These are phyloP conservation scores for Ariopsis seemanni DNA, from an alignment of 2,113 vertebrate genomes.

Conservation along the genomic window DNA sequence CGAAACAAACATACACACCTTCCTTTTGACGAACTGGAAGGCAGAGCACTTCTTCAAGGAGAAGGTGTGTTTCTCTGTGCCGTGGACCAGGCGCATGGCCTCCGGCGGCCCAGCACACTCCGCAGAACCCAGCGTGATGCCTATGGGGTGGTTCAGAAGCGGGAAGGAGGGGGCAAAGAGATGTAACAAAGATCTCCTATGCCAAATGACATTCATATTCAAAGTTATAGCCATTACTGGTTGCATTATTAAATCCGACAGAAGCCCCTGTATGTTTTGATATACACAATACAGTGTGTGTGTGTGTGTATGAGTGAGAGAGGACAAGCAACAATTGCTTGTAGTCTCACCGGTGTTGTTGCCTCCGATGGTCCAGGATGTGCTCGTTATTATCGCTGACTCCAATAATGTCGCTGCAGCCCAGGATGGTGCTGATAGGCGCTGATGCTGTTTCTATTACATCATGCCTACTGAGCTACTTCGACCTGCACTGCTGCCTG, in stretches of 20 bases:
- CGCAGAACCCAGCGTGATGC: constrained; percentile 75
- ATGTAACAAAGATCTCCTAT: constrained; percentile 4
- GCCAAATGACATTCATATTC: not conserved
- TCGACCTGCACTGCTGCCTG: constrained; percentile 33
- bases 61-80: constrained; percentile 93
- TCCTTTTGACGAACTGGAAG: constrained; percentile 98
- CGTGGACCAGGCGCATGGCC: constrained; percentile 89
- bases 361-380: constrained; percentile 33
- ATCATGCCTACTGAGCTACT: constrained; percentile 14
- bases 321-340: constrained; percentile 23
- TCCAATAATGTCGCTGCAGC: constrained; percentile 35
- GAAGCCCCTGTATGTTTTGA: not conserved
- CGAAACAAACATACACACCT: constrained; percentile 65
- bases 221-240: not conserved
- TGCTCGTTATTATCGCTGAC: not conserved
- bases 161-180: constrained; percentile 14
- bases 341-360: constrained; percentile 40
- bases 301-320: not conserved
- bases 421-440: constrained; percentile 19
- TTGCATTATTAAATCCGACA: not conserved
- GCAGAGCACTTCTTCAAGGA: constrained; percentile 98
- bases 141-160: constrained; percentile 4
- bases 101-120: constrained; percentile 69
- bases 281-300: not conserved
- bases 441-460: constrained; percentile 45